Base-by-base conservation (phyloP, 2,113 vertebrate species). In the Dascyllus trimaculatus region DNA sequence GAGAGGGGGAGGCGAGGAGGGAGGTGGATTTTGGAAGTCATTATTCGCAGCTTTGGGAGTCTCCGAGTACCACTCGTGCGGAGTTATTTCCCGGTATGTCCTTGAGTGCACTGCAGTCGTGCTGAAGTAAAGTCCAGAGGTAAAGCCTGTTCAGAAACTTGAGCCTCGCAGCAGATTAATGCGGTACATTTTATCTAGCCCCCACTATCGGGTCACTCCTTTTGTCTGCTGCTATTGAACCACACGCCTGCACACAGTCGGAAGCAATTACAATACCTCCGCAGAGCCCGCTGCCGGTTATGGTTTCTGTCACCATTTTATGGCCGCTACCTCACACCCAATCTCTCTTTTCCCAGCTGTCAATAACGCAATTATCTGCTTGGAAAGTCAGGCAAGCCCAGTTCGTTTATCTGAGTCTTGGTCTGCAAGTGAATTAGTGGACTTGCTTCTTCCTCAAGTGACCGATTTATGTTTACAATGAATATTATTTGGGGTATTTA, bases 301-400 rank as follows among this genome's bases (percentile, higher is more conserved):
- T 51, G 46, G 32, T 63, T 60, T 75, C 61, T 62, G 46, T 46
- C 22, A 1, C 21, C 7, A 1, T 3, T 74, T 60, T 48, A 61
- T 26, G 18, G 62, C 32, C 10, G 46, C 35, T 13, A 4, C 67
- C 68, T 40, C 54, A 7, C 70, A 38, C 7, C 40, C 57, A 1
- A 4, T 29, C 43, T 26, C 32, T 52, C 35, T 24, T 21, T 38
- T 3, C 45, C 1, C 25, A 1, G 19, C 64, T 11, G 70, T 63
- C 75, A 74, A 59, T 74, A 69, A 73, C 32, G 35, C 63, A 68
- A 62, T 78, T 63, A 73, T 52, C 68, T 73, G 74, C 57, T 49
- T 11, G 57, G 69, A 53, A 6, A 58, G 62, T 35, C 70, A 21
- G 56, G 22, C 5, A 6, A 15, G 21, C 21, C 18, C 59, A 7